Percentiles rank a stretch among this genome's conserved stretches.
Conservation (phyloP, 2,797 vertebrate species). For the Glossophaga mutica region DNA sequence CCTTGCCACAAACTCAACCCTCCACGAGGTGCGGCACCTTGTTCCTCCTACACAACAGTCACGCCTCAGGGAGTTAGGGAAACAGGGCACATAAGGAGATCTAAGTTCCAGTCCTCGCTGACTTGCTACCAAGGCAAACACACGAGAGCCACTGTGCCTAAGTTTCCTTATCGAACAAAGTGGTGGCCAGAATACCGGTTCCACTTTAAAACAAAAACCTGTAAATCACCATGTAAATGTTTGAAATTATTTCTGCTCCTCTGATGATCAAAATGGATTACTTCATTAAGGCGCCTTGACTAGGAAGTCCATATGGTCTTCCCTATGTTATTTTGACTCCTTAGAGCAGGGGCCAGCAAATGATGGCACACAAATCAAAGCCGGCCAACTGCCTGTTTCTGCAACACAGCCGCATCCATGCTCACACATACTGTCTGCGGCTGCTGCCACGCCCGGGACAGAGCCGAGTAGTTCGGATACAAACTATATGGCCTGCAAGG, state of each 20-base stretch:
- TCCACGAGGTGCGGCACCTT: not conserved
- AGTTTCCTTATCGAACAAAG: not conserved
- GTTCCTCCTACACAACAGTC: not conserved
- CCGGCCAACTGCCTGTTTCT: not conserved
- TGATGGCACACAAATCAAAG: not conserved
- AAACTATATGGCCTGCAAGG: not conserved
- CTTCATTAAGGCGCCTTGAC: not conserved
- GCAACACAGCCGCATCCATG: not conserved
- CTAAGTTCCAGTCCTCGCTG: not conserved
- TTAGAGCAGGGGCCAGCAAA: not conserved
- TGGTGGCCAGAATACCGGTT: not conserved
- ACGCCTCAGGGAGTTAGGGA: not conserved
- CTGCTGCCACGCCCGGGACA: not conserved
- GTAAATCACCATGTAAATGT: not conserved
- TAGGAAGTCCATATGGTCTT: not conserved
- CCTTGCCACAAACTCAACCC: not conserved
- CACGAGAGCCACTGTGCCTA: not conserved
- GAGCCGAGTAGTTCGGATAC: not conserved
- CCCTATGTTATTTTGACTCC: not conserved
- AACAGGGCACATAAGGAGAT: not conserved
- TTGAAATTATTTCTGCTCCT: not conserved
- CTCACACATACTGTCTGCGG: rapidly evolving
- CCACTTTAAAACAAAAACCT: too few species aligned
- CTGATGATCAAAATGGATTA: not conserved
- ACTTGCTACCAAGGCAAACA: not conserved